A percentile compares a stretch with the other conserved stretches of the same genome.
Conservation (phyloP, 1,140 invertebrate species). For the Mya arenaria region DNA sequence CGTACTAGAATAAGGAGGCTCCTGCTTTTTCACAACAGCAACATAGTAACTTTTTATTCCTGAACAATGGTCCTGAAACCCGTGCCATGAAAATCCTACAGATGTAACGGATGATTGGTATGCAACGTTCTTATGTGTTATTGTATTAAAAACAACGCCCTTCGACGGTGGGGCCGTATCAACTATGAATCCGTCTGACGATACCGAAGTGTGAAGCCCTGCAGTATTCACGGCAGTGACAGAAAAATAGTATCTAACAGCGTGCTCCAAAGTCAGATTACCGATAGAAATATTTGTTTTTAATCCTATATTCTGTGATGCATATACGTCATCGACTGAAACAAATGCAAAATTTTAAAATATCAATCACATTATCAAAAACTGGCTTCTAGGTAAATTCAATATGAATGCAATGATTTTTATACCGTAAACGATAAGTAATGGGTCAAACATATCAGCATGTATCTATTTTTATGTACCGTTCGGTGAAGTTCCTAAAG, state of each 20-base stretch:
- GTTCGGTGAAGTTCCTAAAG: background rate
- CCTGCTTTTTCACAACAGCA: no score
- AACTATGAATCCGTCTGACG: slow-evolving; percentile 4
- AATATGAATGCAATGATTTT: no score
- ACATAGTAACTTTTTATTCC: background rate
- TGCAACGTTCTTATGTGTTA: background rate
- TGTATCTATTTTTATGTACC: background rate
- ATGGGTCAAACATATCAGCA: no score
- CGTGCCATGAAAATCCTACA: background rate
- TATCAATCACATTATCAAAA: no score
- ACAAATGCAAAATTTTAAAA: no score
- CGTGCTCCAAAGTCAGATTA: background rate
- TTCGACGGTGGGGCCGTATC: background rate
- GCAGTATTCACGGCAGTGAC: slow-evolving; percentile 7
- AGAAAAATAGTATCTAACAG: background rate
- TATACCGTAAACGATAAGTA: no score
- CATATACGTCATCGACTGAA: slow-evolving; percentile 12
- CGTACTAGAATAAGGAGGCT: no score
- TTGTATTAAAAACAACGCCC: background rate
- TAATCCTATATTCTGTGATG: background rate
- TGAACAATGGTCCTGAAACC: background rate
- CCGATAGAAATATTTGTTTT: background rate
- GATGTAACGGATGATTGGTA: background rate
- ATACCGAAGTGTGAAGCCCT: background rate
- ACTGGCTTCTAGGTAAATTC: no score